Percentiles rank a stretch among this genome's conserved stretches.
These are phyloP conservation scores for Microctenopoma stevenorrisi DNA, from an alignment of 2,797 vertebrate genomes.

Conservation along the genomic window DNA sequence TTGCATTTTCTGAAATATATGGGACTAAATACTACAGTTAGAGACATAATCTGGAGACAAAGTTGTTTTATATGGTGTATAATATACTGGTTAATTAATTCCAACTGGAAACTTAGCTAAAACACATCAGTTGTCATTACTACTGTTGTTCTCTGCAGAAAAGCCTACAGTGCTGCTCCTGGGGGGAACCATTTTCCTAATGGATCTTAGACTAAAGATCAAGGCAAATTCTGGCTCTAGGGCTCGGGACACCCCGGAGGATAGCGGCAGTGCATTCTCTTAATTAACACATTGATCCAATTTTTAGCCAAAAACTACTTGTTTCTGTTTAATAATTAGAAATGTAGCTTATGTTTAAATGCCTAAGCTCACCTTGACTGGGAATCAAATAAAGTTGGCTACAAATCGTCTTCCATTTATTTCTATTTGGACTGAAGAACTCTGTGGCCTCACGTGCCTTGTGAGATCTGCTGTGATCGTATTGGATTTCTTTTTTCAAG, in stretches of 20 bases:
- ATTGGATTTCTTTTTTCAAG: slow-evolving; percentile 23
- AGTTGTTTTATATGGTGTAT: neutral
- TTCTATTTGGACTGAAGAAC: slow-evolving; percentile 57
- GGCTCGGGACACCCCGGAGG: neutral
- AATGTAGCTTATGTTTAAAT: neutral
- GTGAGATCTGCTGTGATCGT: slow-evolving; percentile 37
- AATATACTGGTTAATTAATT: neutral
- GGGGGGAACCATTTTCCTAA: no score
- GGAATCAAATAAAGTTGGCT: slow-evolving; percentile 1
- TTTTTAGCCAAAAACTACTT: neutral
- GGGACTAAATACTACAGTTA: neutral
- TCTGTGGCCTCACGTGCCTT: slow-evolving; percentile 64
- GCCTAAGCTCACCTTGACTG: slow-evolving; percentile 1
- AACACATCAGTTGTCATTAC: neutral
- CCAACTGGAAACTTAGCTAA: neutral
- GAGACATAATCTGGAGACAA: neutral
- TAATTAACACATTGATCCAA: neutral
- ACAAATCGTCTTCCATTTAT: slow-evolving; percentile 54
- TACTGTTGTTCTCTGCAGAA: neutral
- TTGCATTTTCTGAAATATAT: neutral
- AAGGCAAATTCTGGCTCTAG: neutral
- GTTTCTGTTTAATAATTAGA: neutral
- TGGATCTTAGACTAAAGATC: no score
- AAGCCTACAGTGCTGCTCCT: neutral
- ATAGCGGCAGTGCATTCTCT: neutral